Percentiles rank a stretch among this genome's conserved stretches.
Evolutionary conservation across 1,140 invertebrate genomes (phyloP).

Genomic region (Diabrotica undecimpunctata): DNA sequence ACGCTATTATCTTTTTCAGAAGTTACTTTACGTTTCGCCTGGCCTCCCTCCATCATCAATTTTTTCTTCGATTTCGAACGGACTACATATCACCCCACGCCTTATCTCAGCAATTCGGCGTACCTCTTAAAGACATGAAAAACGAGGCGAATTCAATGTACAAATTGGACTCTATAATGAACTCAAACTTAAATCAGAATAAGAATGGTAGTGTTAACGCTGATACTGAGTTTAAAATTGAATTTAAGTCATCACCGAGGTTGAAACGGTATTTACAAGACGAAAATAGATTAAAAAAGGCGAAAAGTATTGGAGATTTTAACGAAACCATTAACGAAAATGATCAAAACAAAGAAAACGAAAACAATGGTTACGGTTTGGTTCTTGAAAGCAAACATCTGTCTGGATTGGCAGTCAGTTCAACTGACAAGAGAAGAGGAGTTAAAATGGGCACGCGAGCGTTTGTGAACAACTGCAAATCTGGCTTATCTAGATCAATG

Average conservation of each 20-base stretch:
- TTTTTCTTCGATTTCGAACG: slow-evolving; percentile 67
- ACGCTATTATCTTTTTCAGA: slow-evolving; percentile 45
- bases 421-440: slow-evolving; percentile 53
- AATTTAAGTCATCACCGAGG: slow-evolving; percentile 35
- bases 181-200: slow-evolving; percentile 24
- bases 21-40: slow-evolving; percentile 72
- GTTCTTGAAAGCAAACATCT: slow-evolving; percentile 46
- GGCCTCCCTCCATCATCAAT: slow-evolving; percentile 70
- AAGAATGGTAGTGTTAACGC: slow-evolving; percentile 36
- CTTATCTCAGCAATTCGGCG: slow-evolving; percentile 60
- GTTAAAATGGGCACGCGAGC: slow-evolving; percentile 71
- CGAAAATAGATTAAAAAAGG: neutral
- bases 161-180: slow-evolving; percentile 41
- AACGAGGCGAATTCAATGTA: slow-evolving; percentile 45
- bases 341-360: slow-evolving; percentile 66
- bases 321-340: slow-evolving; percentile 49
- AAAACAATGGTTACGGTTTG: slow-evolving; percentile 46
- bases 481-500: slow-evolving; percentile 45
- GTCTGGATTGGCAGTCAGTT: slow-evolving; percentile 38
- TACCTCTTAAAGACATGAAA: slow-evolving; percentile 49
- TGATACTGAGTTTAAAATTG: slow-evolving; percentile 41
- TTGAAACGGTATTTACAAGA: neutral
- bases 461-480: slow-evolving; percentile 48
- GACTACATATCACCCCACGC: slow-evolving; percentile 66
- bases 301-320: slow-evolving; percentile 37